Evolutionary conservation across 1,140 invertebrate species (phyloP), one percentile per base, ranked within the genome.

Genomic region (Drosophila ambigua): DNA sequence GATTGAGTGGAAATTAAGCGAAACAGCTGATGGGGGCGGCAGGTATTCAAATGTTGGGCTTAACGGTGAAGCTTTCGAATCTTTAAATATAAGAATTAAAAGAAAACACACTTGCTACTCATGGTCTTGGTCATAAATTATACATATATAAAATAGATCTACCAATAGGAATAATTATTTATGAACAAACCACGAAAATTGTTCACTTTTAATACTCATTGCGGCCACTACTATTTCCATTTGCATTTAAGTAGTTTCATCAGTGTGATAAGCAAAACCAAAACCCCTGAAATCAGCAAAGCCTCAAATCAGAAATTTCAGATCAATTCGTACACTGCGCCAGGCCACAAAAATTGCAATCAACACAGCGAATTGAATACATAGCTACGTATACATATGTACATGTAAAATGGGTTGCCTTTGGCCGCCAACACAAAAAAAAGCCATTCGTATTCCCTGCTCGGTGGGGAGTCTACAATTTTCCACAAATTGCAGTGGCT

Each of bases 341-440:
- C 31, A 23, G 5, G 24, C 50, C 66, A 39, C 51, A 67, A 26
- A 67, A 67, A 67, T 69, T 24, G 66, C 63, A 69, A 69, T 69
- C 50, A 67, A 26, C 66, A 26, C 35, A 11, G 66, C 8, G 26
- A 68, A 67, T 49, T 41, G 63, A 63, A 69, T 67, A 20, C 20
- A 20, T 20, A 20, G 1, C 20, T 20, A 20, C 20, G 35, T 54
- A 16, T 7, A 20, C 20, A 20, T 20, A 43, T 48, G 16, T 7
- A 9, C 0, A 24, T 24, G 23, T 24, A 24, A 24, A 69, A 57
- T 43, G 57, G n/a, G 50, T 24, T 35, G 13, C 35, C 51, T 54
- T 41, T 31, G 23, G 59, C 23, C 20, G 20, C 20, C 20, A 20
- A 20, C 20, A 1, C 20, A 20, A 20, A 20, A 4, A 11, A 11